Conservation (phyloP, 2,888 invertebrate species). For the Drosophila austrosaltans region DNA sequence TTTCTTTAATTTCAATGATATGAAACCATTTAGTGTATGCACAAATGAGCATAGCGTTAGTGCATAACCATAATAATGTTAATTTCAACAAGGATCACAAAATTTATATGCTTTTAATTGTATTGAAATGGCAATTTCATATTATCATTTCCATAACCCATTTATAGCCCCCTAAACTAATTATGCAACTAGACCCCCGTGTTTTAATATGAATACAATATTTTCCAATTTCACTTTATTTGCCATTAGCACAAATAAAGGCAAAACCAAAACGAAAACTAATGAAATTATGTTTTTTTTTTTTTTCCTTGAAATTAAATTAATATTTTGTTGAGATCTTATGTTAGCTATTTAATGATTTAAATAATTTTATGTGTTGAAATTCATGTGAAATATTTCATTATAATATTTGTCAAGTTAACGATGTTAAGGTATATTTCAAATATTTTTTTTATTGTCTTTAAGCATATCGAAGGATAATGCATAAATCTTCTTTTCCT, state of each 20-base stretch:
- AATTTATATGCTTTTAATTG: slow-evolving; percentile 75
- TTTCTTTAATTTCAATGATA: slow-evolving; percentile 68
- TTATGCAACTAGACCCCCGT: slow-evolving; percentile 53
- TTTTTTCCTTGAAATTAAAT: slow-evolving; percentile 1
- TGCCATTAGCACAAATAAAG: neutral
- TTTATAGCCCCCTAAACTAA: slow-evolving; percentile 51
- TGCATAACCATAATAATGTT: slow-evolving; percentile 57
- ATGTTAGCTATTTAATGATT: no score
- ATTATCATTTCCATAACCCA: slow-evolving; percentile 51
- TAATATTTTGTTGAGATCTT: no score
- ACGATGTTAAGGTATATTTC: no score
- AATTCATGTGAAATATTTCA: no score
- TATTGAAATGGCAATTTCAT: slow-evolving; percentile 60
- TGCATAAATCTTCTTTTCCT: no score
- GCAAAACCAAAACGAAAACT: neutral
- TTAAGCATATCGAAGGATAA: no score
- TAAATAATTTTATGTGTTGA: no score
- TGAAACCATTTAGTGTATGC: slow-evolving; percentile 60
- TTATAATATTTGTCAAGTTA: no score
- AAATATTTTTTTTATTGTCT: no score
- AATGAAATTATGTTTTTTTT: slow-evolving; percentile 21
- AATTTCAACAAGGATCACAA: slow-evolving; percentile 42
- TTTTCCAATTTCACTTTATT: slow-evolving; percentile 15
- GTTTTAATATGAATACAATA: slow-evolving; percentile 56
- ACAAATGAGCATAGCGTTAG: slow-evolving; percentile 37